Evolutionary conservation across 2,113 vertebrate genomes (phyloP), one percentile per base, ranked within the genome.

Genomic region (Thunnus maccoyii): DNA sequence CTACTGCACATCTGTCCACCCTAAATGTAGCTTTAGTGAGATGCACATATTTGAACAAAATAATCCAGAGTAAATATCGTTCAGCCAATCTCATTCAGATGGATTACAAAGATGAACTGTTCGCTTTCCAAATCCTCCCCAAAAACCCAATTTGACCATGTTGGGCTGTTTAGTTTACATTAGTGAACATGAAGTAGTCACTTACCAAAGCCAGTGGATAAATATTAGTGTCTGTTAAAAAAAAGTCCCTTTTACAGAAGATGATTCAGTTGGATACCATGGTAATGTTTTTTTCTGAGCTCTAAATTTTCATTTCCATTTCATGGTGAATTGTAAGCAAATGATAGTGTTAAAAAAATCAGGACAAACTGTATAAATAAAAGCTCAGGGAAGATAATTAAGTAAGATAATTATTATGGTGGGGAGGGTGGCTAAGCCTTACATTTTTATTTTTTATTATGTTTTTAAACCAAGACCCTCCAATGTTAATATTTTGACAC

Each of bases 1-100:
- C 17, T 61, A 57, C 66, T 32, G 65, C 85, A 86, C 86, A 91
- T 78, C 85, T 88, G 86, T 86, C 81, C 54, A 25, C 22, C 47
- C 65, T 55, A 32, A 83, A 84, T 65, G 56, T 51, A 71, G 68
- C 69, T 57, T 51, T 12, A 75, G 51, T 8, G 54, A 64, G 18
- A 84, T 17, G 61, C 71, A 75, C 77, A 78, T 61, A 74, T 78
- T 82, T 79, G 46, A 47, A 27, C 61, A 61, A 72, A 90, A 76
- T 80, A 84, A 90, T 86, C 84, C 80, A 80, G 61, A 73, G 56
- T 55, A 82, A 83, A 88, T 76, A 76, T 72, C 10, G 11, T 58
- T 66, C 44, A 63, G 75, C 55, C 69, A 87, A 78, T 86, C 84
- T 78, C 17, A 25, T 83, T 85, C 48, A 70, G 52, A 80, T 83